phyloP scores from a whole-genome alignment of 1,140 invertebrate genomes.

The Aphaenogaster rudis region DNA sequence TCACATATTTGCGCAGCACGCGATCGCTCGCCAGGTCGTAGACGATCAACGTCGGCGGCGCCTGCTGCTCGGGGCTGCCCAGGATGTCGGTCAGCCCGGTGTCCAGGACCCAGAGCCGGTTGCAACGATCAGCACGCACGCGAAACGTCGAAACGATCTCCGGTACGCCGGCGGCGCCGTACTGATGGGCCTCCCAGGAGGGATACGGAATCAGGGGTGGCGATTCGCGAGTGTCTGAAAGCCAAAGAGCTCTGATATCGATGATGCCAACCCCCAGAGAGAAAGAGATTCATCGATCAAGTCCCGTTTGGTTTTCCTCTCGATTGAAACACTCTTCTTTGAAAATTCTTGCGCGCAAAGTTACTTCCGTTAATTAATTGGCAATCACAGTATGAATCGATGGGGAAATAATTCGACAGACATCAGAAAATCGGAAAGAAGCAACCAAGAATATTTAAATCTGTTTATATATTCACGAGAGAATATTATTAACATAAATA shows the following conservation, averaged over 20 bases:
- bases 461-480: background rate
- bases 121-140: conserved; percentile 91
- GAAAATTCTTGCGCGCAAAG: background rate
- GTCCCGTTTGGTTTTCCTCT: background rate
- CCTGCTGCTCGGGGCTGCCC: conserved; percentile 86
- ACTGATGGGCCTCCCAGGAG: conserved; percentile 90
- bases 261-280: background rate
- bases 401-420: background rate
- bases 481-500: background rate
- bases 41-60: conserved; percentile 89
- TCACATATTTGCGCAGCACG: conserved; percentile 88
- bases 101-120: conserved; percentile 92
- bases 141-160: conserved; percentile 93
- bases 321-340: background rate
- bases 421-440: background rate
- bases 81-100: conserved; percentile 90
- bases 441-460: background rate
- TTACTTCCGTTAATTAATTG: background rate
- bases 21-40: conserved; percentile 92
- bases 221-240: conserved; percentile 90
- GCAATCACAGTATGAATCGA: background rate
- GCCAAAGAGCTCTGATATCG: background rate
- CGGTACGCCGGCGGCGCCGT: conserved; percentile 85
- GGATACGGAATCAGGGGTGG: conserved; percentile 92
- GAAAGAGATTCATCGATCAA: background rate